Base-by-base conservation (phyloP, 2,113 vertebrate genomes). In the Erythrocercus mccallii region DNA sequence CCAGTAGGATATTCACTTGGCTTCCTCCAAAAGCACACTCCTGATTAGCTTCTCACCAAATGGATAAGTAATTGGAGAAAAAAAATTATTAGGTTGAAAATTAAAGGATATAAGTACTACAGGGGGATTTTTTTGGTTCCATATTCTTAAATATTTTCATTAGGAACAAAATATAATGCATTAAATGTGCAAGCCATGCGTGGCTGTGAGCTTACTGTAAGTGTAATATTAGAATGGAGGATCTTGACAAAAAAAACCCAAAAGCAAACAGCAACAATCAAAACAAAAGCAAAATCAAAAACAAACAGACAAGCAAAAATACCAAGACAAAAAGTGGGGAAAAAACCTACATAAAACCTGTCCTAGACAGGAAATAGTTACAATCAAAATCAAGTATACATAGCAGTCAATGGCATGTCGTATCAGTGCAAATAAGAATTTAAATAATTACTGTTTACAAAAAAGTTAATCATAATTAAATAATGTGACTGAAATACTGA, bases 341-440 rank as follows among this genome's bases (percentile, higher is more conserved):
- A 35, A 57, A 38, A 51, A 28, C 16, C 3, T 28, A 23, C 1
- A 15, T 47, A 56, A 31, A 11, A 4, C 4, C 28, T 30, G 12
- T 68, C 22, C 23, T 9, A 71, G 30, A 25, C 17, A 73, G 64
- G 19, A 89, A 88, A 77, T 5, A 60, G 12, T 25, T 6, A 25
- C 25, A 81, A 28, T 35, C 9, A 47, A 72, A 90, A 38, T 30
- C 45, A 53, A n/a, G 40, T 65, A 37, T 25, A 53, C 19, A 25
- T 28, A 65, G 7, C 10, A 65, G 69, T 40, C 45, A 73, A 7
- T 6, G 4, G 9, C 23, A 51, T 2, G 2, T 37, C 5, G 0
- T 20, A 72, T 42, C 10, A n/a, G 10, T 48, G 22, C 15, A 81
- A 72, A n/a, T 16, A 61, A 65, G 19, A 77, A 73, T 61, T 30